Evolutionary conservation across 2,888 invertebrate species (phyloP).

Genomic region (Fragum fragum): DNA sequence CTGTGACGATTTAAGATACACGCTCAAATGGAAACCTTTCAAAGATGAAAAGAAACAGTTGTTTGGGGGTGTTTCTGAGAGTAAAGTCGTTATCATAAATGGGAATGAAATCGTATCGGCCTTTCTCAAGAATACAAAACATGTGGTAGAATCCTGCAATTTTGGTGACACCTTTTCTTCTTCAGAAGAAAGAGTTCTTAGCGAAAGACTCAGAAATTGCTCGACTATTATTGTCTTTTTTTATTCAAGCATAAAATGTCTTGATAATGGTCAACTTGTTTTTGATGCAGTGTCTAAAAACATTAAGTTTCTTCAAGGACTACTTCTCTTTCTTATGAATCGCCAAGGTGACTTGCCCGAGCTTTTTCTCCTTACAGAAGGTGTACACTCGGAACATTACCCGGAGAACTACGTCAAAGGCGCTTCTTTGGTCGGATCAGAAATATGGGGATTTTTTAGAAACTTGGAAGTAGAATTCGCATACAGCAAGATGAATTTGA

Average conservation of each 20-base stretch:
- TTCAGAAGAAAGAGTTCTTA: background rate
- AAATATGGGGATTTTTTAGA: slow-evolving; percentile 65
- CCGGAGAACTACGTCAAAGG: background rate
- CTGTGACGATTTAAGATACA: slow-evolving; percentile 13
- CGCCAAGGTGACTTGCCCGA: background rate
- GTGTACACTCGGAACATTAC: background rate
- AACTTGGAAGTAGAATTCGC: slow-evolving; percentile 28
- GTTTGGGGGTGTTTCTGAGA: background rate
- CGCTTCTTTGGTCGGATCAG: slow-evolving; percentile 48
- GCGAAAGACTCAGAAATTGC: background rate
- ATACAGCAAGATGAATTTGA: slow-evolving; percentile 25
- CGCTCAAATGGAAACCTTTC: background rate
- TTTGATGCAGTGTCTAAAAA: background rate
- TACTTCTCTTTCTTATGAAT: background rate
- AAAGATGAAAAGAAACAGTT: background rate
- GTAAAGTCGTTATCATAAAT: background rate
- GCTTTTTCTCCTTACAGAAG: background rate
- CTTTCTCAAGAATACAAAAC: background rate
- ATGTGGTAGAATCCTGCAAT: background rate
- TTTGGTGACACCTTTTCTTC: background rate
- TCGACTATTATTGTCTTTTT: background rate
- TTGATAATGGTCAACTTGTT: background rate
- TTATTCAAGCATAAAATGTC: background rate
- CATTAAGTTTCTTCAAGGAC: background rate
- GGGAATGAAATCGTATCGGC: background rate